A percentile compares a stretch with the other conserved stretches of the same genome.
Evolutionary conservation across 2,113 vertebrate species (phyloP).

Genomic region (Orthonyx spaldingii): DNA sequence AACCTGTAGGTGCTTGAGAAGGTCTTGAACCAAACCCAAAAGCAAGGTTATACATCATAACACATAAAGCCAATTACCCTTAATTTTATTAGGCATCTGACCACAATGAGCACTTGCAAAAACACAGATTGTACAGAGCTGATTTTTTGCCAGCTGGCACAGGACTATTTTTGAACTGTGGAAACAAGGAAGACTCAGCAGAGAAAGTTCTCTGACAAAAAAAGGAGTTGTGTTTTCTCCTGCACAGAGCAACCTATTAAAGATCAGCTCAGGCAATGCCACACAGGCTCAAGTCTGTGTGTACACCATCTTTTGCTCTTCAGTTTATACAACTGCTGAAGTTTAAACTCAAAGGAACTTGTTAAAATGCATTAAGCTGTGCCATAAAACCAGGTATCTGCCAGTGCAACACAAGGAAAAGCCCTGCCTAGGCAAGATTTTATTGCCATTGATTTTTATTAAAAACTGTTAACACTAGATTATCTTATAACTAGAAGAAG

Average conservation of each 20-base stretch:
- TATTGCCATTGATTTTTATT: not conserved
- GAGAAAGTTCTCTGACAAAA: not conserved
- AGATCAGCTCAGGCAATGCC: not conserved
- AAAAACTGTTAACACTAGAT: not conserved
- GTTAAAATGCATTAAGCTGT: not conserved
- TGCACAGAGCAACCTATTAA: not conserved
- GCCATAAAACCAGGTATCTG: not conserved
- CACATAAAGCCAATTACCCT: slow-evolving; percentile 2
- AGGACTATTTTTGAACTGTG: not conserved
- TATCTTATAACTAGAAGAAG: not conserved
- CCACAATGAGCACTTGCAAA: slow-evolving; percentile 1
- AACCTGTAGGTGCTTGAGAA: not conserved
- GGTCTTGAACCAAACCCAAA: not conserved
- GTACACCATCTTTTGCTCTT: not conserved
- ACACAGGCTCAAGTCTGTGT: not conserved
- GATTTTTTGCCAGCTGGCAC: slow-evolving; percentile 6
- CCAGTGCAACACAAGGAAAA: not conserved
- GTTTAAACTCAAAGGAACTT: not conserved
- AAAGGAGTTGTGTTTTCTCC: not conserved
- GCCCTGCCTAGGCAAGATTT: not conserved
- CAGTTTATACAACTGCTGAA: not conserved
- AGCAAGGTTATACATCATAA: not conserved
- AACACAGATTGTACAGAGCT: not conserved
- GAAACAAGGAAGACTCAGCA: not conserved
- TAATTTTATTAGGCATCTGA: slow-evolving; percentile 43